Conservation (phyloP, 1,140 invertebrate species). For the Neocloeon triangulifer region DNA sequence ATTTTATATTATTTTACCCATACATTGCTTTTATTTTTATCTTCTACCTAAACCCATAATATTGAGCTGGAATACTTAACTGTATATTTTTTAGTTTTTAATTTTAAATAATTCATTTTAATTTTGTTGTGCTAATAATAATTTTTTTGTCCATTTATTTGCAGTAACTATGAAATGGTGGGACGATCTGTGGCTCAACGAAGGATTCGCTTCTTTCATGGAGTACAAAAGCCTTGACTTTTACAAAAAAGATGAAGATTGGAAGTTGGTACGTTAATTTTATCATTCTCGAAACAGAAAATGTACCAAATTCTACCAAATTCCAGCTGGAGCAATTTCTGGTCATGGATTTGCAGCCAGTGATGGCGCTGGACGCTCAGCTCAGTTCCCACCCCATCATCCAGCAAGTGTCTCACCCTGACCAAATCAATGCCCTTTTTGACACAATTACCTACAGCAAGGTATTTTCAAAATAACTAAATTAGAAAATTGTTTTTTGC, state of each 20-base stretch:
- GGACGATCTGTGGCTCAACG: conserved; percentile 82
- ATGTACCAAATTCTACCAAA: too few relatives aligned
- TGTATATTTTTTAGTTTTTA: conserved; percentile 7
- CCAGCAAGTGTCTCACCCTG: conserved; percentile 55
- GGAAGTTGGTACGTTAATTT: conserved; percentile 45
- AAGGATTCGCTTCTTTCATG: conserved; percentile 62
- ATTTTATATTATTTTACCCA: too few relatives aligned
- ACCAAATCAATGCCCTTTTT: conserved; percentile 81
- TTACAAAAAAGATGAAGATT: conserved; percentile 49
- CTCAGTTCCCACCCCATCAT: conserved; percentile 73
- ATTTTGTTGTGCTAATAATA: too few relatives aligned
- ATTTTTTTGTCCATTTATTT: too few relatives aligned
- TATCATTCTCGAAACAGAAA: conserved; percentile 4
- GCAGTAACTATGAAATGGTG: conserved; percentile 78
- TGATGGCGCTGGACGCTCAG: conserved; percentile 53
- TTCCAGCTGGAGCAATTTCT: conserved; percentile 49
- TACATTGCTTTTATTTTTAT: too few relatives aligned
- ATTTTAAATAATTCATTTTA: background rate
- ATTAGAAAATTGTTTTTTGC: too few relatives aligned
- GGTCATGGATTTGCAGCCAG: conserved; percentile 40
- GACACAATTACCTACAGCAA: conserved; percentile 84
- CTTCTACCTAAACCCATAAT: too few relatives aligned
- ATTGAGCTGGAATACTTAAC: too few relatives aligned
- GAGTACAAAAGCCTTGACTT: conserved; percentile 30
- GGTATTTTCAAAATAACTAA: conserved; percentile 22